These are phyloP conservation scores for Serinus canaria DNA, from an alignment of 2,113 vertebrate species.

Conservation along the genomic window DNA sequence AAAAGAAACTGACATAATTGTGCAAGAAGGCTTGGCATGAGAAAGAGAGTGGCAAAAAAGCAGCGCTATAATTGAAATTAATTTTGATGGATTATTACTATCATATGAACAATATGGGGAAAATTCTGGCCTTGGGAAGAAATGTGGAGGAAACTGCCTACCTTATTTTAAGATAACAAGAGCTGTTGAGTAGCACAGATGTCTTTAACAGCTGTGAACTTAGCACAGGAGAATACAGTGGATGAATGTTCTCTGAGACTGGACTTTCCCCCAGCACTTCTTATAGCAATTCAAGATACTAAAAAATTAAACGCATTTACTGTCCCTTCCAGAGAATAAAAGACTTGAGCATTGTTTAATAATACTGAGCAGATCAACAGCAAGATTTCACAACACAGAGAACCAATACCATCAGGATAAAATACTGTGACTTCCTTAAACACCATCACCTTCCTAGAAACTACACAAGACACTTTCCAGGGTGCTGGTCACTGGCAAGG, in stretches of 20 bases:
- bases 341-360: not conserved
- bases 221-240: not conserved
- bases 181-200: not conserved
- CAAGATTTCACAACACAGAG: not conserved
- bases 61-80: not conserved
- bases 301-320: not conserved
- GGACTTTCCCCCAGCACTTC: not conserved
- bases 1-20: not conserved
- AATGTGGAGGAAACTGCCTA: not conserved
- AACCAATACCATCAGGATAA: not conserved
- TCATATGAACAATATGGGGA: not conserved
- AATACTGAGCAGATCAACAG: not conserved
- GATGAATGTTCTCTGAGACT: not conserved
- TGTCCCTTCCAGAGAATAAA: not conserved
- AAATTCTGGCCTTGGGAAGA: not conserved
- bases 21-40: not conserved
- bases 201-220: not conserved
- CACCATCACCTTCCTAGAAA: not conserved
- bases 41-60: not conserved
- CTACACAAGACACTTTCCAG: not conserved
- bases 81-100: not conserved
- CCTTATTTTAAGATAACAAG: not conserved
- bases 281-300: not conserved
- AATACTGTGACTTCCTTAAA: not conserved
- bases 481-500: not conserved